Conservation (phyloP, 92 coral and sea anemone species). For the Phenganax stokvisi region DNA sequence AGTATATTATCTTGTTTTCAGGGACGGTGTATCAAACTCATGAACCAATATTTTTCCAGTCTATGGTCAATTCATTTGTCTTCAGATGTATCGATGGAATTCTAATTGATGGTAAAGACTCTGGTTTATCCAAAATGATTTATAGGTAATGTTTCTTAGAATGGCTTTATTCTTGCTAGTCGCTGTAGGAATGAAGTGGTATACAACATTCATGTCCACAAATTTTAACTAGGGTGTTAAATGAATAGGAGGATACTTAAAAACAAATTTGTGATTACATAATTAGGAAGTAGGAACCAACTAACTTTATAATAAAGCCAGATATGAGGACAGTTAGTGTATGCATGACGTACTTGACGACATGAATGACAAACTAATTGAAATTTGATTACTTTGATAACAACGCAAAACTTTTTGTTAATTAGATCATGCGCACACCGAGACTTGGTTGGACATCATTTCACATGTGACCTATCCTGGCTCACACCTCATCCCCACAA, state of each 20-base stretch:
- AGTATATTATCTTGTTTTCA: background rate
- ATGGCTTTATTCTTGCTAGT: background rate
- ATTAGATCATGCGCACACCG: constrained; percentile 75
- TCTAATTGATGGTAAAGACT: constrained; percentile 92
- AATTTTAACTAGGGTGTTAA: background rate
- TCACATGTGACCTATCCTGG: constrained; percentile 80
- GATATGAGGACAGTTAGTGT: too few relatives aligned
- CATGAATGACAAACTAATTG: background rate
- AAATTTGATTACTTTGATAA: too few relatives aligned
- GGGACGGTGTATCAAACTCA: constrained; percentile 83
- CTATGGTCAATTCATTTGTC: constrained; percentile 74
- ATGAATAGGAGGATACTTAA: background rate
- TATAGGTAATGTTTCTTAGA: constrained; percentile 55
- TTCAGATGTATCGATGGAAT: constrained; percentile 93
- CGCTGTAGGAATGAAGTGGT: background rate
- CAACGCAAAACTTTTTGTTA: background rate
- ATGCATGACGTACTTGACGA: background rate
- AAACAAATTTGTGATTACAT: background rate
- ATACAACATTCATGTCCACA: background rate
- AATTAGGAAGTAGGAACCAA: too few relatives aligned
- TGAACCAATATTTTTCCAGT: constrained; percentile 86
- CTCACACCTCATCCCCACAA: constrained; percentile 49
- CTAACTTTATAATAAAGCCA: too few relatives aligned
- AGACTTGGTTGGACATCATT: constrained; percentile 74
- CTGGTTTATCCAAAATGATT: constrained; percentile 73